These are phyloP conservation scores for Platycheirus rosarum DNA, from an alignment of 2,888 invertebrate genomes.

Conservation along the genomic window DNA sequence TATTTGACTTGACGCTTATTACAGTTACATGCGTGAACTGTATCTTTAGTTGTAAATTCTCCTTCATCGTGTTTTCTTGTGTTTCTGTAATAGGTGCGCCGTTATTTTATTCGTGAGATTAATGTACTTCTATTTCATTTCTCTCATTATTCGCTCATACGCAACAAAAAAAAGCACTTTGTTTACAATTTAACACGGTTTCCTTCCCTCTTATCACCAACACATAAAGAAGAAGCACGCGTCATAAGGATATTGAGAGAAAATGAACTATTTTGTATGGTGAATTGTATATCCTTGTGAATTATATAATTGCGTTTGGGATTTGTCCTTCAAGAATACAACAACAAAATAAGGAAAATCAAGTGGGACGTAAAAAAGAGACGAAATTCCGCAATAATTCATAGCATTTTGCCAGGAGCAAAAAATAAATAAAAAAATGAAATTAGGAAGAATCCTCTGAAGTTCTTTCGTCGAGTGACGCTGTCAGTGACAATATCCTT, in stretches of 20 bases:
- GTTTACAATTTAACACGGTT: constrained; percentile 58
- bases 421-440: constrained; percentile 5
- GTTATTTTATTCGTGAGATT: constrained; percentile 13
- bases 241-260: constrained; percentile 43
- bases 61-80: constrained; percentile 44
- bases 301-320: constrained; percentile 64
- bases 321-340: constrained; percentile 59
- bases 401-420: constrained; percentile 31
- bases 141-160: constrained; percentile 49
- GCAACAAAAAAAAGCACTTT: constrained; percentile 61
- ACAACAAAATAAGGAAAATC: constrained; percentile 17
- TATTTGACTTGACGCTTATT: constrained; percentile 35
- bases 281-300: constrained; percentile 45
- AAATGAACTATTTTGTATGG: constrained; percentile 9
- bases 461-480: constrained; percentile 42
- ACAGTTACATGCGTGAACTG: constrained; percentile 43
- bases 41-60: constrained; percentile 66
- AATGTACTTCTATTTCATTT: constrained; percentile 27
- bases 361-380: constrained; percentile 2
- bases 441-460: constrained; percentile 42
- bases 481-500: constrained; percentile 50
- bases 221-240: constrained; percentile 40
- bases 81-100: background rate
- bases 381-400: constrained; percentile 56
- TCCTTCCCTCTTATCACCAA: constrained; percentile 6